phyloP scores from a whole-genome alignment of 2,888 invertebrate genomes.

The Coleophora flavipennella region DNA sequence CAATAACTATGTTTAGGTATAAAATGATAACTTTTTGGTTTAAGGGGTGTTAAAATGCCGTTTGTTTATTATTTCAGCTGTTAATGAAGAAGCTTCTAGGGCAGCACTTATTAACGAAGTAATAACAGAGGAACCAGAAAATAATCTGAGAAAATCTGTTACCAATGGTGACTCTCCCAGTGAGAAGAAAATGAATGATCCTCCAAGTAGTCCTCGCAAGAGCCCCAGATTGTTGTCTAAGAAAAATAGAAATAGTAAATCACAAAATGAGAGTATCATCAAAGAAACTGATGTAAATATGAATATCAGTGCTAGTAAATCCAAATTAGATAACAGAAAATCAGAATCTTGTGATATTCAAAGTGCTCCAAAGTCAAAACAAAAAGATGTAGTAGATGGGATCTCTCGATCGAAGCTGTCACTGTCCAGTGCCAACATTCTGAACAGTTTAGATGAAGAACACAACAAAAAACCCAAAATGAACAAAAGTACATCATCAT shows the following conservation, averaged over 20 bases:
- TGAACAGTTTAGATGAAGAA: conserved; percentile 26
- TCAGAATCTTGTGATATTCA: not conserved
- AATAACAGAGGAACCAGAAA: conserved; percentile 43
- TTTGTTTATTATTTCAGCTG: conserved; percentile 22
- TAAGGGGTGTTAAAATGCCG: conserved; percentile 7
- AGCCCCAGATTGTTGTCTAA: conserved; percentile 19
- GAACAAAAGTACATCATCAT: conserved; percentile 38
- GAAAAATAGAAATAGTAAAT: conserved; percentile 18
- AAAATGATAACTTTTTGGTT: too few relatives aligned
- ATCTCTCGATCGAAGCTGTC: conserved; percentile 21
- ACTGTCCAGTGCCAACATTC: conserved; percentile 29
- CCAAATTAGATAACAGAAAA: not conserved
- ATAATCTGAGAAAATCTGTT: conserved; percentile 16
- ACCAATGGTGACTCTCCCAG: conserved; percentile 2
- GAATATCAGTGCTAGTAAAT: not conserved
- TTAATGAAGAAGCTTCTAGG: conserved; percentile 15
- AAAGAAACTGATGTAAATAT: too few relatives aligned
- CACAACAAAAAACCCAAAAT: conserved; percentile 19
- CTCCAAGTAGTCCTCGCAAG: conserved; percentile 17
- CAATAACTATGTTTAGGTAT: too few relatives aligned
- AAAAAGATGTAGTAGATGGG: conserved; percentile 14
- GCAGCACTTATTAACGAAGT: conserved; percentile 27
- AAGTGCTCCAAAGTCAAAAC: conserved; percentile 5
- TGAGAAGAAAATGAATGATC: conserved; percentile 9
- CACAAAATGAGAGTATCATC: conserved; percentile 12